Conservation (phyloP, 2,113 vertebrate species). For the Heptranchias perlo region DNA sequence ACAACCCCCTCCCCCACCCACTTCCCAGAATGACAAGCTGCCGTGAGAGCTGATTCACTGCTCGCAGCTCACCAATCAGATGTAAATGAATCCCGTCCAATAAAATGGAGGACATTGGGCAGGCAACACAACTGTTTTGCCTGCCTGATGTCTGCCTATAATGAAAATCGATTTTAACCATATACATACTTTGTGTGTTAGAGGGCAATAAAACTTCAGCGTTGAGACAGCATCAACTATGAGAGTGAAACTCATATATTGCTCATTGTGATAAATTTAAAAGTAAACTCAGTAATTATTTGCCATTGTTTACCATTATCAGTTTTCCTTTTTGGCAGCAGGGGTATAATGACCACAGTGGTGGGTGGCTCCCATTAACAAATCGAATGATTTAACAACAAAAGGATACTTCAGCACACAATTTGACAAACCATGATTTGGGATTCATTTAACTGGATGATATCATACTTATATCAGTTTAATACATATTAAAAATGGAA, state of each 20-base stretch:
- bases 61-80: too few relatives aligned
- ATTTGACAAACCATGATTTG: background rate
- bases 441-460: too few relatives aligned
- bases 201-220: background rate
- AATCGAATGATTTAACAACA: background rate
- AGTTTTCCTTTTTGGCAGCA: background rate
- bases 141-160: background rate
- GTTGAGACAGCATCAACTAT: background rate
- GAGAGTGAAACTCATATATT: background rate
- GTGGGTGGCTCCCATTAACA: background rate
- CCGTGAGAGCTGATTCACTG: too few relatives aligned
- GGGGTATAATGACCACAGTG: background rate
- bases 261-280: background rate
- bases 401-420: background rate
- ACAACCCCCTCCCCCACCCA: too few relatives aligned
- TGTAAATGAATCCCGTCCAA: too few relatives aligned
- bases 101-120: too few relatives aligned
- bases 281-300: background rate
- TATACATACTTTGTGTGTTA: too few relatives aligned
- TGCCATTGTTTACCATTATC: background rate
- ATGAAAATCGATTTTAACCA: background rate
- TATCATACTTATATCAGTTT: too few relatives aligned
- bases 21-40: too few relatives aligned
- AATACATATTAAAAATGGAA: too few relatives aligned
- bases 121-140: too few relatives aligned